Base-by-base conservation (phyloP, 2,888 invertebrate genomes). In the Cacoxenus indagator region DNA sequence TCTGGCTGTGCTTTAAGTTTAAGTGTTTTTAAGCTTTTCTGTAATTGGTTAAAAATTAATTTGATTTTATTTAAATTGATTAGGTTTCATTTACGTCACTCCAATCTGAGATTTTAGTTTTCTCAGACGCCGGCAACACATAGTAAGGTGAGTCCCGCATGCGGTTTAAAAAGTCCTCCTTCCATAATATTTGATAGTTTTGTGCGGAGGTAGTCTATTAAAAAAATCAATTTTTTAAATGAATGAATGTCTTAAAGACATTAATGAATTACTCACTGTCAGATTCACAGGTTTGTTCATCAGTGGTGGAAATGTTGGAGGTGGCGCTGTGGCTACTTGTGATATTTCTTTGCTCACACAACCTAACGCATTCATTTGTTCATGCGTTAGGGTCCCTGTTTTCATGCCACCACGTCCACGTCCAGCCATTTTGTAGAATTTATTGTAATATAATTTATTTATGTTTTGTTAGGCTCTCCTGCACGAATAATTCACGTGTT, bases 151-250 rank as follows among this genome's bases (percentile, higher is more conserved):
- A 93, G 68, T 93, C 92, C 67, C 92, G 91, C 88, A 93, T 90
- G 76, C 90, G 91, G 74, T 93, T 93, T 9, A 93, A 90, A 76
- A 92, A 94, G 76, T 93, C 93, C 77, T 93, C 93, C 81, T 93
- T 92, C 71, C 94, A 90, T 54, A 93, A 91, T 11, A 93, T 87
- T 86, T 93, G 90, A 81, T 94, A 94, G 76, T 92, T 92, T 24
- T 91, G 90, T 37, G 93, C 91, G 6, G 90, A 89, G 54, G 91
- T 90, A 62, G 87, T 89, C 77, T 87, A 9, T 65, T 43, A 24
- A 59, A 46, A 8, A 6, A 4, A 4, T 1, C 1, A 19, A 5
- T 17, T 14, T 9, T 6, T 9, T 59, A 2, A 37, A 54, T 22
- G 31, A 31, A 48, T n/a, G 37, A 5, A 11, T 54, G 31, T 54